Conservation (phyloP, 2,888 invertebrate genomes). For the Cosmorhoe ocellata region DNA sequence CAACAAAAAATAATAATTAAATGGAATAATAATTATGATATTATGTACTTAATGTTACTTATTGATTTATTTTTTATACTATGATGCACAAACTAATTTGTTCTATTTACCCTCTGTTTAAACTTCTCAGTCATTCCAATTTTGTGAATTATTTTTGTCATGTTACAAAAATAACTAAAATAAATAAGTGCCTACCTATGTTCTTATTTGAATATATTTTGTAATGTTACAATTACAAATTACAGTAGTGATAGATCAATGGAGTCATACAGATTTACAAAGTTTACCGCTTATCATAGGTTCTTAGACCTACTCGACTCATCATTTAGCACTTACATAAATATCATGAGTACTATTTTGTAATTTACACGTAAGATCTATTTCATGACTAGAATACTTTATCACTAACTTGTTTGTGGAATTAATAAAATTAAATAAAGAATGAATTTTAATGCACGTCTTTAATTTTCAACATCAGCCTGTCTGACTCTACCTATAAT, state of each 20-base stretch:
- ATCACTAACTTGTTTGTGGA: slow-evolving; percentile 64
- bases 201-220: no score
- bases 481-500: not conserved
- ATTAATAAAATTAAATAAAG: slow-evolving; percentile 72
- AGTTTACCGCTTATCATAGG: slow-evolving; percentile 21
- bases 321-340: slow-evolving; percentile 16
- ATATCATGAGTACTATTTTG: slow-evolving; percentile 41
- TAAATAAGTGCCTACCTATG: no score
- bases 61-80: no score
- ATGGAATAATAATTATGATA: not conserved
- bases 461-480: not conserved
- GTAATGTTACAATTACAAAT: no score
- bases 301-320: slow-evolving; percentile 13
- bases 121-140: no score
- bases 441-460: slow-evolving; percentile 30
- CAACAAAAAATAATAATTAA: slow-evolving; percentile 6
- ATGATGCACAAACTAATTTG: no score
- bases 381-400: slow-evolving; percentile 64
- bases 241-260: not conserved
- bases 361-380: slow-evolving; percentile 65
- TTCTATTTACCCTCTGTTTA: no score
- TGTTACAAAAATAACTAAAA: no score
- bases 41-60: no score
- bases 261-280: not conserved
- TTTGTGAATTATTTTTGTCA: no score